Base-by-base conservation (phyloP, 2,113 vertebrate species). In the Riparia riparia region DNA sequence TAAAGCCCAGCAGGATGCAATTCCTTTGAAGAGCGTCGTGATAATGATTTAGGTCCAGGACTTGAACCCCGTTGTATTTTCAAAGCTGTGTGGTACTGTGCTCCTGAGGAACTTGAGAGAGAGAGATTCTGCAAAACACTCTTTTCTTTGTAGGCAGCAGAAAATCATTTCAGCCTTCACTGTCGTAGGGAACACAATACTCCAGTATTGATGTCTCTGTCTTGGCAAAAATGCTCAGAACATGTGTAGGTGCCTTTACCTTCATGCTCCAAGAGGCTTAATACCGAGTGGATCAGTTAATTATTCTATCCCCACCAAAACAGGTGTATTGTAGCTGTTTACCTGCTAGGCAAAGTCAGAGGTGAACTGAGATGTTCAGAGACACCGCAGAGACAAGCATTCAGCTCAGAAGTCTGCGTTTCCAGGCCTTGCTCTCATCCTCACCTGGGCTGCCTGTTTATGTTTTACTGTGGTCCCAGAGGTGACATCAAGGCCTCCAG, bases 401-500 rank as follows among this genome's bases (percentile, higher is more conserved):
- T 10, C 0, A 0, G 54, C 68, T 85, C 65, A 8, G 39, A 47
- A 26, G 5, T 24, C 34, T 82, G 57, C 1, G 0, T 39, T 85
- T 50, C 44, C 41, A 60, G 37, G 8, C 28, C 31, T 14, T 2
- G 0, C 31, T 17, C 28, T 44, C 50, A 6, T 11, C 10, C 13
- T 22, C 8, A 20, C 10, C 42, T 1, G 6, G 14, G 50, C 78
- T 56, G n/a, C 70, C 37, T 66, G 34, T 31, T 69, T 12, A 17
- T 13, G 13, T 19, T 76, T 66, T 57, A 22, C 34, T 42, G 54
- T 11, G 15, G 10, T 65, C 45, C 41, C 70, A 57, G 53, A 73
- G 54, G 49, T 45, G 64, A 69, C 44, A 37, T 10, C 31, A 42
- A n/a, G 24, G 39, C 53, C 68, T 44, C 37, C 53, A 45, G 44